A percentile compares a stretch with the other conserved stretches of the same genome.
Evolutionary conservation across 1,140 invertebrate species (phyloP).

Genomic region (Atta texana): DNA sequence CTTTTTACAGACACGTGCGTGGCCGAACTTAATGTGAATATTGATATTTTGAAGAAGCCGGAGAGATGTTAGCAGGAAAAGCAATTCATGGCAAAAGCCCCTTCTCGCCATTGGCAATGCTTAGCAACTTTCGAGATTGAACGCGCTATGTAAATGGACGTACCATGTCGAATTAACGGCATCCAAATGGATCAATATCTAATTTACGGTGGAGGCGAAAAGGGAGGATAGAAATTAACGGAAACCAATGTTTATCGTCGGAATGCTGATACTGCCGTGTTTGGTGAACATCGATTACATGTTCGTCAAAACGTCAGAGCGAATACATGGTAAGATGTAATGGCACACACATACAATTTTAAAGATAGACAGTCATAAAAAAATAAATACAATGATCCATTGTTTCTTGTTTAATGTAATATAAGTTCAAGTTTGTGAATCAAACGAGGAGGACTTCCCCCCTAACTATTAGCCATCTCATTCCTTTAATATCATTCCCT

Average conservation of each 20-base stretch:
- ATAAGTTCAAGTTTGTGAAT: no score
- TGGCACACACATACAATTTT: background rate
- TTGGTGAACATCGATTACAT: background rate
- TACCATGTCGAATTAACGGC: constrained; percentile 51
- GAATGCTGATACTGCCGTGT: background rate
- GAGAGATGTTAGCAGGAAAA: constrained; percentile 40
- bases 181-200: constrained; percentile 54
- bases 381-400: no score
- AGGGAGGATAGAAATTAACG: constrained; percentile 17
- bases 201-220: constrained; percentile 30
- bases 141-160: constrained; percentile 48
- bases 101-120: constrained; percentile 24
- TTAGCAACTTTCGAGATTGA: constrained; percentile 56
- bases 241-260: constrained; percentile 43
- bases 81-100: constrained; percentile 14
- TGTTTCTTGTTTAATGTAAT: no score
- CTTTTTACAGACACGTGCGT: background rate
- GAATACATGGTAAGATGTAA: background rate
- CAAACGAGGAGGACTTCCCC: no score
- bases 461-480: no score
- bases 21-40: constrained; percentile 19
- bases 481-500: no score
- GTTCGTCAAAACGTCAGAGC: constrained; percentile 20
- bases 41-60: constrained; percentile 48
- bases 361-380: background rate